These are phyloP conservation scores for Spodoptera exigua DNA, from an alignment of 2,888 invertebrate genomes.

Conservation along the genomic window DNA sequence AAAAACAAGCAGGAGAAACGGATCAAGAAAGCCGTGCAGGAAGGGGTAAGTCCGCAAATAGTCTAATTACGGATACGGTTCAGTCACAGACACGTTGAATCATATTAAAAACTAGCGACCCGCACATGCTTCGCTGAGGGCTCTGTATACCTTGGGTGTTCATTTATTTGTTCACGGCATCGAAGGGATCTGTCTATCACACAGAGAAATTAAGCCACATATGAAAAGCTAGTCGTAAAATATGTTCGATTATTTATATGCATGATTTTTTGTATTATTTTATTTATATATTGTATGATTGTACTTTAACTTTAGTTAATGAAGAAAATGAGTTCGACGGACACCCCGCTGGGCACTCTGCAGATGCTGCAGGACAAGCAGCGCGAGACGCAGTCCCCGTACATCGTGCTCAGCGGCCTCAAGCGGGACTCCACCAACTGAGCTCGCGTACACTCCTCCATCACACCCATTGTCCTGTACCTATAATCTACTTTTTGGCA, in stretches of 20 bases:
- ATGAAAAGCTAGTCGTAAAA: too few species aligned
- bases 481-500: constrained; percentile 39
- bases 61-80: too few species aligned
- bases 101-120: neutral
- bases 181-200: too few species aligned
- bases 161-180: too few species aligned
- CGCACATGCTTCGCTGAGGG: too few species aligned
- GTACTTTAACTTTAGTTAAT: constrained; percentile 91
- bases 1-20: constrained; percentile 99
- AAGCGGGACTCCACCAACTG: constrained; percentile 87
- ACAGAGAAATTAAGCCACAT: too few species aligned
- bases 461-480: constrained; percentile 30
- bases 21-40: constrained; percentile 97
- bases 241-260: too few species aligned
- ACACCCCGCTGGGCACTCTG: constrained; percentile 98
- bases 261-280: too few species aligned
- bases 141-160: too few species aligned
- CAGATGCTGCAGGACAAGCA: constrained; percentile 98
- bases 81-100: too few species aligned
- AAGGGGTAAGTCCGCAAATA: constrained; percentile 90
- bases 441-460: constrained; percentile 5
- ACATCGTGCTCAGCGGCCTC: constrained; percentile 96
- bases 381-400: constrained; percentile 97
- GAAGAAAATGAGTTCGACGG: constrained; percentile 99
- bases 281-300: too few species aligned